Evolutionary conservation across 2,888 invertebrate genomes (phyloP), one percentile per base, ranked within the genome.

Genomic region (Apotomis turbidana): DNA sequence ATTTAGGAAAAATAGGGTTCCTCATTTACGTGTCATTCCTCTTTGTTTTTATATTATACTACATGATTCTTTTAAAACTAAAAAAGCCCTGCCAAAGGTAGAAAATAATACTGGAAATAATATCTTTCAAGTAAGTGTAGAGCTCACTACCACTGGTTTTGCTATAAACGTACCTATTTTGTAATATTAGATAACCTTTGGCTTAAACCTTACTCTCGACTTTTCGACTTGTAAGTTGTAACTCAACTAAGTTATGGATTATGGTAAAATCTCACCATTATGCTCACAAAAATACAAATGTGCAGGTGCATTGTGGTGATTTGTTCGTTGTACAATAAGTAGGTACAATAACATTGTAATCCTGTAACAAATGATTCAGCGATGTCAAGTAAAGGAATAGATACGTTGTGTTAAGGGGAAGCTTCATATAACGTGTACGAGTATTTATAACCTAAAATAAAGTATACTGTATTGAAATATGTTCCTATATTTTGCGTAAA

Each of bases 351-450:
- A 51, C 57, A 70, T 52, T 81, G 78, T 85, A 85, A 85, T 84
- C 85, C 83, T 84, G 79, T 84, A 83, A 85, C 80, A 81, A 84
- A 85, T 84, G 83, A 78, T 79, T 78, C 78, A 78, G 71, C 62
- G 67, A 58, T 63, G 71, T 77, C 76, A 77, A 74, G 73, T 77
- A 74, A 78, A 79, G 13, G n/a, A 64, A 13, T 55, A 51, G 55
- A 44, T n/a, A 9, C 12, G 36, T 55, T 44, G n/a, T 6, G 67
- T 80, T 80, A 81, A 81, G 81, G 78, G 60, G 68, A 66, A 74
- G 74, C 8, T 9, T 46, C 3, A 8, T 36, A 3, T 0, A 27
- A 27, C 27, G 27, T 27, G 27, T 27, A 27, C 27, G 27, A 2
- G 27, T 27, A 27, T 27, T 27, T 27, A 27, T 27, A 27, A 27